Base-by-base conservation (phyloP, 2,888 invertebrate species). In the Sphinx pinastri region DNA sequence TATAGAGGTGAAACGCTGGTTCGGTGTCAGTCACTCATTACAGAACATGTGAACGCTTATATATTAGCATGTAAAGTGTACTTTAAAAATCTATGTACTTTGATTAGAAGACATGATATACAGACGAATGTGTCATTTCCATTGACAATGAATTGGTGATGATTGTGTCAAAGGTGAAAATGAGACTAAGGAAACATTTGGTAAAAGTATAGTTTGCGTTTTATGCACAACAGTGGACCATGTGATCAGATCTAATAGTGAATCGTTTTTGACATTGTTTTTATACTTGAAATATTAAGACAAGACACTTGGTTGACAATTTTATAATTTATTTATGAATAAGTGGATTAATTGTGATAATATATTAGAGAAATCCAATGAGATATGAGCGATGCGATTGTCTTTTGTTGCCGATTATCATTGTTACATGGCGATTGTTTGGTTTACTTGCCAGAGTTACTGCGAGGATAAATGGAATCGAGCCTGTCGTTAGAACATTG, bases 271-370 rank as follows among this genome's bases (percentile, higher is more conserved):
- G 91, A 93, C 92, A 92, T 93, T 91, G 88, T 89, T 93, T 91
- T 89, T 88, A 85, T 87, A 86, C 86, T 83, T 85, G 86, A 88
- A 81, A 89, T 88, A 88, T 86, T 88, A 80, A 88, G 86, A 88
- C 84, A 85, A 85, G 88, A 91, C 86, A 84, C 88, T 88, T 83
- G 76, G 90, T 92, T 93, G 91, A 93, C 91, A 88, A 90, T 90
- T 92, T 89, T 89, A 89, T 93, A 91, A 93, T 93, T 93, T 92
- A 92, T 93, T 92, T 92, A 91, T 89, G 73, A 82, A 86, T 92
- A 92, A 92, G 93, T 93, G 92, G 88, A 91, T 91, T 90, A 84
- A 88, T 90, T 93, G 93, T 94, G 93, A 93, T 92, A 91, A 77
- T 90, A 83, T 88, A 87, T 86, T 86, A 87, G 88, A 85, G 75